Base-by-base conservation (phyloP, 2,888 invertebrate genomes). In the Diarsia rubi region DNA sequence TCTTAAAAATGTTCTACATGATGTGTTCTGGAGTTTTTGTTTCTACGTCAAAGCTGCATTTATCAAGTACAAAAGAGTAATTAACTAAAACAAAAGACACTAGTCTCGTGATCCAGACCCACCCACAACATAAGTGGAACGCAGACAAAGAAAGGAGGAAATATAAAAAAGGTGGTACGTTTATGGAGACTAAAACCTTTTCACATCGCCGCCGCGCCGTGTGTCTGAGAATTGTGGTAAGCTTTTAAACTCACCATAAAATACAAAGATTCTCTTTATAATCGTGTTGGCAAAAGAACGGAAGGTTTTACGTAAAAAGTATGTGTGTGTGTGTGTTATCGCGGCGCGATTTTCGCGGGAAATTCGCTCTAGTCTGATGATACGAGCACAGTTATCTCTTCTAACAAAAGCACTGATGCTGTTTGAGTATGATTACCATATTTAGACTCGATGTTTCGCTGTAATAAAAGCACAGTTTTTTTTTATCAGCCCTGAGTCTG, bases 261-360 rank as follows among this genome's bases (percentile, higher is more conserved):
- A 19, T 54, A 64, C 44, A 57, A 24, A 62, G 64, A 42, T 63
- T 66, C 19, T 49, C 19, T 66, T 47, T 73, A 66, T 52, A 27
- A 78, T 57, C 44, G 11, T 27, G 27, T 44, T 16, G 27, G 49
- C 14, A 21, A 45, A 67, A 31, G 16, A 69, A 71, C 62, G 78
- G 57, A 69, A 81, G 69, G 27, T 73, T 73, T 54, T 71, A 71
- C 42, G 24, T 21, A n/a, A 69, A 66, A 67, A 63, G 62, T 62
- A 66, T 67, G 57, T 66, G 49, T 45, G 44, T 45, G 44, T 37
- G 37, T n/a, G 37, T 62, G 65, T 73, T 73, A 69, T 81, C 77
- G 59, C 31, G 65, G 3, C 66, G 45, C 64, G 21, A 14, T n/a
- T 49, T 70, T 69, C 19, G 60, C 27, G 42, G 62, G 11, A 76